These are phyloP conservation scores for Tipula confusa DNA, from an alignment of 2,888 invertebrate species.

Conservation along the genomic window DNA sequence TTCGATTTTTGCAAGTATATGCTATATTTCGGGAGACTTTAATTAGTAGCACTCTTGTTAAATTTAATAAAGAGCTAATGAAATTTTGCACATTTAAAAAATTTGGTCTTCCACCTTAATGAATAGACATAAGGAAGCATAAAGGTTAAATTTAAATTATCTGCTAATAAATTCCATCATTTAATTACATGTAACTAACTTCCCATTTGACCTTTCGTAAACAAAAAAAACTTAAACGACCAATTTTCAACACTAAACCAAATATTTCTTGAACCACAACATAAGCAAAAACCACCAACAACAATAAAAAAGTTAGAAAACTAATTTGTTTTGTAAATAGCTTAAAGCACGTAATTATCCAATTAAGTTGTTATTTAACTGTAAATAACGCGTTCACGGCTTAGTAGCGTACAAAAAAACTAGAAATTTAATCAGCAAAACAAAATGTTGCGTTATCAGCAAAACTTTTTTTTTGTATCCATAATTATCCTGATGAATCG, in stretches of 20 bases:
- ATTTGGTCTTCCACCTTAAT: too few relatives aligned
- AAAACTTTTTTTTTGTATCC: neutral
- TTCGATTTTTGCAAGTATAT: too few relatives aligned
- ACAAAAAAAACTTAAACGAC: neutral
- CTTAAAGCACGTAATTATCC: slow-evolving; percentile 9
- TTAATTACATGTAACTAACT: neutral
- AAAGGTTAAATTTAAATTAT: too few relatives aligned
- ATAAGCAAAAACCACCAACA: neutral
- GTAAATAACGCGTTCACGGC: neutral
- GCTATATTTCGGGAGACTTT: too few relatives aligned
- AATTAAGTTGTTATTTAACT: neutral
- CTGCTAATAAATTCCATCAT: neutral
- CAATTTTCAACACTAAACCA: neutral
- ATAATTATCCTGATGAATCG: neutral
- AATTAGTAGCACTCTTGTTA: too few relatives aligned
- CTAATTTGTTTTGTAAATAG: neutral
- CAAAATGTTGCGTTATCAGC: neutral
- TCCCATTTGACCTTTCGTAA: neutral
- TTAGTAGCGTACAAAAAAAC: neutral
- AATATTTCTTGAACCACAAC: neutral
- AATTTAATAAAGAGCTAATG: too few relatives aligned
- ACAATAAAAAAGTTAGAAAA: neutral
- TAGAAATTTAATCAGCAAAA: neutral
- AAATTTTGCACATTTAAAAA: too few relatives aligned
- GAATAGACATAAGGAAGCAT: too few relatives aligned